Conservation (phyloP, 2,797 vertebrate species). For the Nyctibius grandis region DNA sequence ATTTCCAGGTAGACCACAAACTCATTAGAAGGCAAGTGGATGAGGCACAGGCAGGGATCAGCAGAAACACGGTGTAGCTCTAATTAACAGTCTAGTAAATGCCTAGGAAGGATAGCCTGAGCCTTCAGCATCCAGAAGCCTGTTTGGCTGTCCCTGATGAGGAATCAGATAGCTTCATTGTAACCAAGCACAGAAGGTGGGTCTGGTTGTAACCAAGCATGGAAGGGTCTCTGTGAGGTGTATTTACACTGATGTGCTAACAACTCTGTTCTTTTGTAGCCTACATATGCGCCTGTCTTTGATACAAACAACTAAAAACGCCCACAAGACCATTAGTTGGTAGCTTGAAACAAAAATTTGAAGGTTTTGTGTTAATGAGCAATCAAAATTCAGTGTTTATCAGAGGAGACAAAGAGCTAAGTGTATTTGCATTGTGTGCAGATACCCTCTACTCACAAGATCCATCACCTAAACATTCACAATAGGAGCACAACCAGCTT, state of each 20-base stretch:
- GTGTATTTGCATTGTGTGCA: neutral
- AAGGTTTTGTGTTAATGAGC: constrained; percentile 1
- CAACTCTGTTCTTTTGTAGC: neutral
- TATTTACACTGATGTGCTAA: neutral
- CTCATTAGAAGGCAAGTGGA: constrained; percentile 22
- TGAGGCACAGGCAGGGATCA: neutral
- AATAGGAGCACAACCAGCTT: neutral
- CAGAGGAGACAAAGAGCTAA: neutral
- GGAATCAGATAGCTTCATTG: neutral
- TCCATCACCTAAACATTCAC: neutral
- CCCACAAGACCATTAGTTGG: neutral
- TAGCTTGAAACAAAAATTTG: neutral
- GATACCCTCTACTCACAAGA: neutral
- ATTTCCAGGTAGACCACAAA: constrained; percentile 39
- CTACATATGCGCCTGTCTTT: neutral
- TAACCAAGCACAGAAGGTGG: neutral
- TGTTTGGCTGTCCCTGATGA: neutral
- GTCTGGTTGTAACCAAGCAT: too few relatives aligned
- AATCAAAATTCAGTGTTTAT: constrained; percentile 5
- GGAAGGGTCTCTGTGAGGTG: neutral
- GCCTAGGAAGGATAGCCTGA: neutral
- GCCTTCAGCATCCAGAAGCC: neutral
- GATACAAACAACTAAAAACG: neutral
- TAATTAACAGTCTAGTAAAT: constrained; percentile 47
- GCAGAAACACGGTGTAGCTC: neutral